These are phyloP conservation scores for Lates calcarifer DNA, from an alignment of 2,113 vertebrate species.

Conservation along the genomic window DNA sequence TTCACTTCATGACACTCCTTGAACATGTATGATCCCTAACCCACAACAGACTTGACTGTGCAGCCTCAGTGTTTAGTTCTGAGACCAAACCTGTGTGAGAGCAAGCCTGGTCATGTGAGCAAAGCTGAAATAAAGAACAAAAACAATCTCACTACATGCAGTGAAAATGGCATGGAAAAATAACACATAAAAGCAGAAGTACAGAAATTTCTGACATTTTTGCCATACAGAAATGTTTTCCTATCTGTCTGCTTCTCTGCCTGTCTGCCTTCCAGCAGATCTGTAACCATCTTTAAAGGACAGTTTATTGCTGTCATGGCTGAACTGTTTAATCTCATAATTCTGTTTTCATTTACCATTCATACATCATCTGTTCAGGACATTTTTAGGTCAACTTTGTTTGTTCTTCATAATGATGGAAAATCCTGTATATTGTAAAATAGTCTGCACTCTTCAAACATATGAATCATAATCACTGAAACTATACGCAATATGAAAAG, in stretches of 20 bases:
- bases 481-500: not conserved
- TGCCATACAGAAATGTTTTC: constrained; percentile 23
- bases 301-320: not conserved
- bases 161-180: constrained; percentile 33
- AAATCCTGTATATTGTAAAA: constrained; percentile 33
- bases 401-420: not conserved
- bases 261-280: constrained; percentile 11
- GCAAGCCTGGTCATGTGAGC: constrained; percentile 29
- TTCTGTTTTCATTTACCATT: not conserved
- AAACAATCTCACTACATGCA: constrained; percentile 27
- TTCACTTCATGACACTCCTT: constrained; percentile 6
- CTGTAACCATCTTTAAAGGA: not conserved
- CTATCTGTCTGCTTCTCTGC: not conserved
- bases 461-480: constrained; percentile 10
- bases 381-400: constrained; percentile 19
- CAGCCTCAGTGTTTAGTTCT: not conserved
- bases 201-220: constrained; percentile 50
- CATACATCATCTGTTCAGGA: constrained; percentile 11
- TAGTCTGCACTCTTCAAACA: constrained; percentile 27
- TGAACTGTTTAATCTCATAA: not conserved
- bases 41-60: not conserved
- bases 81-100: not conserved
- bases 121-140: constrained; percentile 43
- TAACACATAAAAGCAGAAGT: constrained; percentile 53
- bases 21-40: not conserved